Evolutionary conservation across 2,888 invertebrate genomes (phyloP), one percentile per base, ranked within the genome.

Genomic region (Perizoma affinitatum): DNA sequence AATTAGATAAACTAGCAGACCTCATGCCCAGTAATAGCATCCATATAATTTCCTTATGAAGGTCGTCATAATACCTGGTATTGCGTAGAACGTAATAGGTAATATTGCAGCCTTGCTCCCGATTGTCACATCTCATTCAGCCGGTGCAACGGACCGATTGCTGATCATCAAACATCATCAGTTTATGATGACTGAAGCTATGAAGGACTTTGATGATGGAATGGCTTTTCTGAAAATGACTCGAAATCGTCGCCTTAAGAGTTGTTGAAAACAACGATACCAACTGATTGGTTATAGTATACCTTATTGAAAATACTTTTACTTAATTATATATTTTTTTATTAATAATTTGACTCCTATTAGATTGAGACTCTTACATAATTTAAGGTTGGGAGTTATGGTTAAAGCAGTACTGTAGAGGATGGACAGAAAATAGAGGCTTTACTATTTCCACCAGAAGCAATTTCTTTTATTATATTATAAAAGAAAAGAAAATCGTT

Each of bases 61-160:
- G 79, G 78, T 57, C 58, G 76, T 66, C 71, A 67, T 63, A 65
- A 51, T 46, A 42, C 22, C 49, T 55, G 36, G 46, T 56, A 60
- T 50, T 57, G 54, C 53, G 54, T 47, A 52, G 45, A 33, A 46
- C 35, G 42, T 33, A 33, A 7, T 38, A 38, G 40, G 52, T 73
- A 71, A 77, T 75, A 78, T 79, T 74, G 63, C 74, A 88, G 82
- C 90, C 90, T 90, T 87, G 90, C 72, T 86, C 90, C 70, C 79
- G 75, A 82, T 90, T 81, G 81, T 80, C 75, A 78, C 78, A 76
- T 75, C 75, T 72, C 75, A 84, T 86, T 86, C 83, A 84, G 70
- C 65, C 66, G 64, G 75, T 76, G 85, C 84, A 87, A 75, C 83
- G 70, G 73, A 86, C 83, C 86, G 82, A 65, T 11, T 22, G 34